Base-by-base conservation (phyloP, 2,888 invertebrate genomes). In the Lithophane ornitopus region DNA sequence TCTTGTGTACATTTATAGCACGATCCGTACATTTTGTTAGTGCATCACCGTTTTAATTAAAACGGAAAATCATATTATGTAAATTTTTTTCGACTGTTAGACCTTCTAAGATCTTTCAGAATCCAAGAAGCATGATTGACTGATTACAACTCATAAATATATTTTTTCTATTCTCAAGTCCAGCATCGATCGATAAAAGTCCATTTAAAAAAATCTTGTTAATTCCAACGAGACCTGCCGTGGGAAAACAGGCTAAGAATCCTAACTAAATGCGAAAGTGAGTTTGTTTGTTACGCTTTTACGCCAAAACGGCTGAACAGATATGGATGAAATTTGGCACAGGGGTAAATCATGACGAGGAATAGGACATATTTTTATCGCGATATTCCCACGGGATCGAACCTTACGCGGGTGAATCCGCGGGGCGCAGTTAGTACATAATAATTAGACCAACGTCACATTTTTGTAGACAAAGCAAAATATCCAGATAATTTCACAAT, bases 401-500 rank as follows among this genome's bases (percentile, higher is more conserved):
- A 3, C 3, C 34, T 34, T 34, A 34, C 34, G 34, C 6, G 34
- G 34, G 34, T 4, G 6, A 34, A 34, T 0, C 34, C 34, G 34
- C 34, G 6, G 34, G 6, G 4, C 3, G 3, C 34, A 34, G 34
- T 6, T 34, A 34, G 34, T 34, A 34, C 6, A 34, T 8, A 8
- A 49, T 52, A 22, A 22, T 11, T 22, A 49, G 7, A 56, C 56
- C 16, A 28, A 26, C 6, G 16, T 65, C n/a, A 19, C n/a, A n/a
- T 70, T 26, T 74, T 62, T 41, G 11, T 46, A 46, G 34, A 28
- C 1, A 3, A 28, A 54, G 14, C 9, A 76, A 34, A 28, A 67
- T 77, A 82, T 69, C 19, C 39, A 54, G 22, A 56, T 44, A 70
- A 58, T 59, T 46, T 80, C 65, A 49, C 68, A 62, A 78, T 83